Evolutionary conservation across 2,797 vertebrate species (phyloP), one percentile per base, ranked within the genome.

Genomic region (Chrysocyon brachyurus): DNA sequence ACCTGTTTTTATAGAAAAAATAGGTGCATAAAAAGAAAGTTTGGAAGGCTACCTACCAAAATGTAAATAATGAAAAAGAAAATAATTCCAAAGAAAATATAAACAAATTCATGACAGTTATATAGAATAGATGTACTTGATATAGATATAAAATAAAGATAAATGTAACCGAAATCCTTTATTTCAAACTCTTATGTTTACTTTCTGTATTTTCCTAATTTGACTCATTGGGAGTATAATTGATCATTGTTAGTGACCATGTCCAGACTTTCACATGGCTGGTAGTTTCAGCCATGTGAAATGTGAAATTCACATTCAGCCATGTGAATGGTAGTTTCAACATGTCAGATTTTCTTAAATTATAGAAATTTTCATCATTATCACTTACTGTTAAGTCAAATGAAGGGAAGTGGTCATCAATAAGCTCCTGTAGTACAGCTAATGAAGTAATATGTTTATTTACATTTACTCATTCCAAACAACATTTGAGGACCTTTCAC

Each of bases 341-440:
- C 31, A 46, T 57, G 52, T 79, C 52, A 94, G 75, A 28, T 28
- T 86, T 96, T 94, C 91, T 31, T 21, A 63, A 91, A 10, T 91
- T 84, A 73, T 9, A 87, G 57, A 91, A 89, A 78, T 72, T 85
- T 94, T 85, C n/a, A 83, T 66, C 28, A 77, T 0, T 87, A 5
- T 92, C 61, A 73, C 40, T 79, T 63, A 70, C n/a, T 33, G n/a
- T 92, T 92, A 87, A 82, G 6, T 94, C 54, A 96, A 57, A 83
- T 87, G 12, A 96, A 94, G 78, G 94, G n/a, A 90, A 92, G 49
- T 79, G 33, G 63, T 89, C 33, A 75, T 31, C 33, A 93, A 33
- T 2, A 88, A 95, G 66, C 75, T 33, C 4, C 16, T 83, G 22
- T 2, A 31, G 22, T 86, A 6, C 73, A 95, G 36, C 84, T 92